Evolutionary conservation across 2,888 invertebrate species (phyloP).

Genomic region (Napeogenes inachia): DNA sequence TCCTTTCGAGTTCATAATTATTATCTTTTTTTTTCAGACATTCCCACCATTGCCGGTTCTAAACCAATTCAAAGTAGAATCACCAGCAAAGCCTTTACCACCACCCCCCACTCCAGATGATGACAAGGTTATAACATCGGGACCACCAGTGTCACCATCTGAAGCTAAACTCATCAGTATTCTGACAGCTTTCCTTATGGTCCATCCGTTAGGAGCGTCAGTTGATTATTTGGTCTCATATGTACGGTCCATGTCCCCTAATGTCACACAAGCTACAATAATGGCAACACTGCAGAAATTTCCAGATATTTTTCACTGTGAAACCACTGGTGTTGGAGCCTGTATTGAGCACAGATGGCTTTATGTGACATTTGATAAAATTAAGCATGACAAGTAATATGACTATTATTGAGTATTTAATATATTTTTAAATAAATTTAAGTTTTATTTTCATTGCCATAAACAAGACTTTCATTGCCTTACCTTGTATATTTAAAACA

Average conservation of each 20-base stretch:
- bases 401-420: neutral
- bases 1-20: neutral
- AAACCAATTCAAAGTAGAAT: slow-evolving; percentile 39
- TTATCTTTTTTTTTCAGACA: slow-evolving; percentile 22
- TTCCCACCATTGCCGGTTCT: slow-evolving; percentile 35
- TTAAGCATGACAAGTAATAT: slow-evolving; percentile 37
- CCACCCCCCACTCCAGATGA: slow-evolving; percentile 41
- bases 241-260: slow-evolving; percentile 50
- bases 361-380: slow-evolving; percentile 49
- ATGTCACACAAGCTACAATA: slow-evolving; percentile 44
- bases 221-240: slow-evolving; percentile 58
- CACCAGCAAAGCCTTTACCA: slow-evolving; percentile 33
- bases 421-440: neutral
- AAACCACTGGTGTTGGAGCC: slow-evolving; percentile 47
- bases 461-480: too few species aligned
- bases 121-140: slow-evolving; percentile 29
- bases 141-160: slow-evolving; percentile 38
- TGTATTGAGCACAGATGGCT: slow-evolving; percentile 54
- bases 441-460: neutral
- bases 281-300: slow-evolving; percentile 49
- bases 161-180: slow-evolving; percentile 63
- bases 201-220: slow-evolving; percentile 59
- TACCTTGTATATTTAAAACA: too few species aligned
- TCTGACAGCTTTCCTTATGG: slow-evolving; percentile 61
- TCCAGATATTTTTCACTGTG: slow-evolving; percentile 45